phyloP scores from a whole-genome alignment of 1,140 invertebrate species.

The Euschistus heros region DNA sequence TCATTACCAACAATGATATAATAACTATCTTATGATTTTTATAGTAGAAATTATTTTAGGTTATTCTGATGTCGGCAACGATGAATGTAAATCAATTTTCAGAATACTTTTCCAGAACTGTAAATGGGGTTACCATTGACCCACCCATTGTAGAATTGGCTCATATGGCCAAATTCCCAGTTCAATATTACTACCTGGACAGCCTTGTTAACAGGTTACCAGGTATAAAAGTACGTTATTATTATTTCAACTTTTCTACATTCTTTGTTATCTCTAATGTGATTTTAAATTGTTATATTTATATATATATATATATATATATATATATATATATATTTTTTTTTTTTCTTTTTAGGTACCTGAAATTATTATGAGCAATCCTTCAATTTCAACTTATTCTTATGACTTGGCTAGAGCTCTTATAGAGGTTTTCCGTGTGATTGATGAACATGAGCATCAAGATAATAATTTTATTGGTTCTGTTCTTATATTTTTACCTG shows the following conservation, averaged over 20 bases:
- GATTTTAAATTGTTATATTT: too few relatives aligned
- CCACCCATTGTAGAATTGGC: conserved; percentile 46
- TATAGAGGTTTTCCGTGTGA: conserved; percentile 55
- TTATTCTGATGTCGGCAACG: conserved; percentile 83
- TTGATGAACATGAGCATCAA: conserved; percentile 45
- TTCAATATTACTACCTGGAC: conserved; percentile 59
- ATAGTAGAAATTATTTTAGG: conserved; percentile 40
- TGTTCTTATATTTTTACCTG: conserved; percentile 80
- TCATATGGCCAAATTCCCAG: conserved; percentile 36
- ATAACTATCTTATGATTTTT: too few relatives aligned
- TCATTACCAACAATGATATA: too few relatives aligned
- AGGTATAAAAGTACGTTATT: conserved; percentile 6
- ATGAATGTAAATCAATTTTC: conserved; percentile 61
- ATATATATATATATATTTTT: background rate
- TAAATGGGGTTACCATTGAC: conserved; percentile 36
- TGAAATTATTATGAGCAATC: conserved; percentile 38
- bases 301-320: background rate
- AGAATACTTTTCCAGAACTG: conserved; percentile 55
- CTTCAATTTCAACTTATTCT: conserved; percentile 41
- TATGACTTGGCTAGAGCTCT: conserved; percentile 51
- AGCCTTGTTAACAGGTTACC: background rate
- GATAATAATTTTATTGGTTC: conserved; percentile 35
- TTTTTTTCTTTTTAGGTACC: conserved; percentile 33
- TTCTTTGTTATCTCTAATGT: too few relatives aligned
- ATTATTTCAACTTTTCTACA: background rate